Percentiles rank a stretch among this genome's conserved stretches.
Conservation (phyloP, 2,113 vertebrate species). For the Holacanthus passer region DNA sequence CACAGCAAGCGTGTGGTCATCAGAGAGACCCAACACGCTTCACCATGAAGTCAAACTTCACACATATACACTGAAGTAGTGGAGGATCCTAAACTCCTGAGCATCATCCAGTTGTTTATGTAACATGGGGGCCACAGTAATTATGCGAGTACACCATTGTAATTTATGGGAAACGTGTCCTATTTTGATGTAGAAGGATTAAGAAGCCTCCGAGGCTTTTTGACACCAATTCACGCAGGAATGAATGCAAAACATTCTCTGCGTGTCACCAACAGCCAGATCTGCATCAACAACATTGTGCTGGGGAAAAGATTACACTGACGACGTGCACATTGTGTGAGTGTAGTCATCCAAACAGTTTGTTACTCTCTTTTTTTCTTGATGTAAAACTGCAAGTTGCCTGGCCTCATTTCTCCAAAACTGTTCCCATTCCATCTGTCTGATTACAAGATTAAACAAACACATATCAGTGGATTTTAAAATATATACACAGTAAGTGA, state of each 20-base stretch:
- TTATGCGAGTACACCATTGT: conserved; percentile 69
- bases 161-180: conserved; percentile 77
- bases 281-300: conserved; percentile 73
- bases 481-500: conserved; percentile 3
- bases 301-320: conserved; percentile 67
- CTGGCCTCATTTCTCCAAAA: conserved; percentile 58
- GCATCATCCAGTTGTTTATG: conserved; percentile 49
- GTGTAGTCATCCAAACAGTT: conserved; percentile 68
- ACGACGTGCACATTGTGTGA: conserved; percentile 45
- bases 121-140: conserved; percentile 49
- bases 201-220: conserved; percentile 73
- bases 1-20: neutral
- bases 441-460: conserved; percentile 4
- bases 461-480: neutral
- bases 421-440: conserved; percentile 47
- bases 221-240: conserved; percentile 76
- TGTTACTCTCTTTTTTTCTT: conserved; percentile 37
- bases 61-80: conserved; percentile 29
- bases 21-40: conserved; percentile 12
- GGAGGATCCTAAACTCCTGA: conserved; percentile 8
- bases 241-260: conserved; percentile 67
- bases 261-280: conserved; percentile 66
- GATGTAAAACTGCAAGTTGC: conserved; percentile 56
- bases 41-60: conserved; percentile 36
- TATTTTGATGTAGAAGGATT: conserved; percentile 77